A percentile compares a stretch with the other conserved stretches of the same genome.
These are phyloP conservation scores for Aphidius colemani DNA, from an alignment of 2,888 invertebrate genomes.

Conservation along the genomic window DNA sequence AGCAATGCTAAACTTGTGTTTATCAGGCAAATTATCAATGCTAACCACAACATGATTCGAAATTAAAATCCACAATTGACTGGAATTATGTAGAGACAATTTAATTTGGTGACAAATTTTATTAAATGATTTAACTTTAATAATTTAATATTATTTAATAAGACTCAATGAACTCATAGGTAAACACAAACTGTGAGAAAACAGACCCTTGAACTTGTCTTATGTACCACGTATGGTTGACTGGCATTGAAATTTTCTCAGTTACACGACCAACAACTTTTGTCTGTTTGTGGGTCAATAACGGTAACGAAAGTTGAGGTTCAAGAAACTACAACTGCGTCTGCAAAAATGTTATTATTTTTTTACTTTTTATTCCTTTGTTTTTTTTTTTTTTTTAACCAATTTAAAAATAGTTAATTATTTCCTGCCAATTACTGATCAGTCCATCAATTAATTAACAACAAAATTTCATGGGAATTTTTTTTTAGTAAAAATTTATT, in stretches of 20 bases:
- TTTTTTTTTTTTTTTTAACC: slow-evolving; percentile 24
- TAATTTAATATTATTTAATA: slow-evolving; percentile 21
- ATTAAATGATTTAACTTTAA: slow-evolving; percentile 6
- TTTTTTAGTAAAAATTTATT: too few relatives aligned
- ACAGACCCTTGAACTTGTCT: slow-evolving; percentile 31
- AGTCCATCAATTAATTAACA: background rate
- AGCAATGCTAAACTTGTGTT: slow-evolving; percentile 63
- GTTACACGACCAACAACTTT: slow-evolving; percentile 36
- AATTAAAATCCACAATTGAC: slow-evolving; percentile 11
- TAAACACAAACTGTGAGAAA: background rate
- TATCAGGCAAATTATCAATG: slow-evolving; percentile 38
- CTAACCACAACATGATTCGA: slow-evolving; percentile 38
- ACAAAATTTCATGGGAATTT: background rate
- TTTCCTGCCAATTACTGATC: background rate
- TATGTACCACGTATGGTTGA: slow-evolving; percentile 33
- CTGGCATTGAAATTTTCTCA: slow-evolving; percentile 35
- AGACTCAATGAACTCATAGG: slow-evolving; percentile 22
- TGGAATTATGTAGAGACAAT: background rate
- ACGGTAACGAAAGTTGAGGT: slow-evolving; percentile 50
- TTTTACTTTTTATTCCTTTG: background rate
- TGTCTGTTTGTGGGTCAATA: slow-evolving; percentile 58
- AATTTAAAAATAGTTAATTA: background rate
- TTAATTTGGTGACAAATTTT: background rate
- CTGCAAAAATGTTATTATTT: slow-evolving; percentile 38
- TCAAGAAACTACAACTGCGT: slow-evolving; percentile 52